Evolutionary conservation across 1,140 invertebrate genomes (phyloP).

Genomic region (Sipha flava): DNA sequence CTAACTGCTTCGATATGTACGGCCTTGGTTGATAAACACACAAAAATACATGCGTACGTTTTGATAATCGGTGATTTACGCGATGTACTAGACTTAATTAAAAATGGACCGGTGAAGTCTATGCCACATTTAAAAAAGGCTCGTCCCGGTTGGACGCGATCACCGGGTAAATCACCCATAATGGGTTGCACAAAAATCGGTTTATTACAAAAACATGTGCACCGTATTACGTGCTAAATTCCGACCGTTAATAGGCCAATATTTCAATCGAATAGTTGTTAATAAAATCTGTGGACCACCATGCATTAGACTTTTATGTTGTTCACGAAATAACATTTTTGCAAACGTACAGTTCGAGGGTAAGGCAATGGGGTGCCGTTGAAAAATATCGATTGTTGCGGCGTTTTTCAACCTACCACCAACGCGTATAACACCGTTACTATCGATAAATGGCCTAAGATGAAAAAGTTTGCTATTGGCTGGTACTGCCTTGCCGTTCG

Average conservation of each 20-base stretch:
- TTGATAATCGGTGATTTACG: not conserved
- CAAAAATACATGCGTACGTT: constrained; percentile 40
- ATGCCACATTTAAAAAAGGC: not conserved
- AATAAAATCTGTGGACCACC: not conserved
- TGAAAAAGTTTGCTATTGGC: not conserved
- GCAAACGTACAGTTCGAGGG: not conserved
- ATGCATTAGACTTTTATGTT: not conserved
- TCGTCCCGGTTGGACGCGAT: not conserved
- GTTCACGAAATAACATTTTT: not conserved
- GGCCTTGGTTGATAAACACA: constrained; percentile 44
- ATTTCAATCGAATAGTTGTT: not conserved
- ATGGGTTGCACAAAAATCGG: not conserved
- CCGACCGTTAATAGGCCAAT: not conserved
- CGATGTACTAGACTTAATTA: not conserved
- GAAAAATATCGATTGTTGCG: not conserved
- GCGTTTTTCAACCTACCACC: not conserved
- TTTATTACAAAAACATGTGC: not conserved
- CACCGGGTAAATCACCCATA: not conserved
- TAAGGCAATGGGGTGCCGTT: not conserved
- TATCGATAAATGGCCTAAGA: not conserved
- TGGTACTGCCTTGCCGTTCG: not conserved
- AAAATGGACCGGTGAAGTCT: not conserved
- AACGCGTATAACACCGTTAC: not conserved
- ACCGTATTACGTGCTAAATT: not conserved
- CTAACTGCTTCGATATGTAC: constrained; percentile 43